Base-by-base conservation (phyloP, 2,797 vertebrate species). In the Rhyacichthys aspro region DNA sequence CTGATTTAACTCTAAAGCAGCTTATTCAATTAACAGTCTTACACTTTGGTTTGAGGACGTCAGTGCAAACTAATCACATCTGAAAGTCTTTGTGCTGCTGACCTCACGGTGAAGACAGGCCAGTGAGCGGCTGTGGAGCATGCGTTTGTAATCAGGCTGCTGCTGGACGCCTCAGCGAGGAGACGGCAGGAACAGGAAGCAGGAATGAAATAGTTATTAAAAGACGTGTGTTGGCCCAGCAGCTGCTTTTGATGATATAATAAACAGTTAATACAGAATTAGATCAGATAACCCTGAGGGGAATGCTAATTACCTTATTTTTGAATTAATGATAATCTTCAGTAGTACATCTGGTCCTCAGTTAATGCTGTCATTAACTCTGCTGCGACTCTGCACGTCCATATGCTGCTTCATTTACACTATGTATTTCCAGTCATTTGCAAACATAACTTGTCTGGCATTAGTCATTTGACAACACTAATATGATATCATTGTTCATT, bases 171-270 rank as follows among this genome's bases (percentile, higher is more conserved):
- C 58, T 71, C 66, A 5, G 65, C 32, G 57, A 75, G 73, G 58
- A 41, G 56, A 73, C 14, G 28, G 74, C 65, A 63, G 66, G 81
- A 65, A 77, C 67, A 78, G 79, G 57, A 70, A 48, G 70, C 62
- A 47, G 63, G 76, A 81, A 85, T 86, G 47, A 88, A 87, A 83
- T 66, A 76, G 61, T 85, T 86, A 86, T 86, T 83, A 87, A 68
- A 86, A 78, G 73, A 66, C 57, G 63, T 52, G 62, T 59, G 47
- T 67, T 42, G 55, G 65, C 74, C 68, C 62, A 1, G 64, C 87
- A 87, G 85, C 82, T 87, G 88, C 79, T 86, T 89, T 87, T 83
- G 79, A 87, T 87, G 83, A 88, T 80, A 81, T 79, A 89, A 83
- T 89, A 87, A 90, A 87, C 84, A 80, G 82, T 82, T 86, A 82